A percentile compares a stretch with the other conserved stretches of the same genome.
phyloP scores from a whole-genome alignment of 2,888 invertebrate genomes.

The Diplolepis rosae region DNA sequence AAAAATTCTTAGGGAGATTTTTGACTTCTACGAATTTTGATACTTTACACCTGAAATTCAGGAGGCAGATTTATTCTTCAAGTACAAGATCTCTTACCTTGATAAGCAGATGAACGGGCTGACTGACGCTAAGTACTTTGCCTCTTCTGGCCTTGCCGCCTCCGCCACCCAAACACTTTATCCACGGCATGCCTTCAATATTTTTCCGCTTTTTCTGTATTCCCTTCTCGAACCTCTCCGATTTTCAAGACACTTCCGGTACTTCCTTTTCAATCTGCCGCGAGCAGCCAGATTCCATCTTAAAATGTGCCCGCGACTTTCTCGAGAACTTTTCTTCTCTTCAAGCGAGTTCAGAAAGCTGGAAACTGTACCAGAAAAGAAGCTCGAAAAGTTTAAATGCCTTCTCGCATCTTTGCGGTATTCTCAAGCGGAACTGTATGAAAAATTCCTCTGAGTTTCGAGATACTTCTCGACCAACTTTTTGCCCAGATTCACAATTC shows the following conservation, averaged over 20 bases:
- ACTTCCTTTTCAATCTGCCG: slow-evolving; percentile 4
- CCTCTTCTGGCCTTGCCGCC: slow-evolving; percentile 68
- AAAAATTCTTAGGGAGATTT: too few relatives aligned
- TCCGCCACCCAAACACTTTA: slow-evolving; percentile 71
- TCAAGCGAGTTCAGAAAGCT: not conserved
- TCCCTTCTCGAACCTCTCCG: not conserved
- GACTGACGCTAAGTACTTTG: slow-evolving; percentile 71
- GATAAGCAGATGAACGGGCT: slow-evolving; percentile 72
- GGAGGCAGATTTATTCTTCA: not conserved
- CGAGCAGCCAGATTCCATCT: slow-evolving; percentile 13
- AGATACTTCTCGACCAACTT: slow-evolving; percentile 4
- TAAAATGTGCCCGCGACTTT: not conserved
- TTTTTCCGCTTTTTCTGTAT: slow-evolving; percentile 45
- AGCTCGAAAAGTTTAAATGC: not conserved
- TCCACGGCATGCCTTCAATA: slow-evolving; percentile 71
- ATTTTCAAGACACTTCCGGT: not conserved
- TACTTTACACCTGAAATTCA: not conserved
- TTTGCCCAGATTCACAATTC: slow-evolving; percentile 3
- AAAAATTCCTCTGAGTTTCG: not conserved
- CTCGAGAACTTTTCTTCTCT: not conserved
- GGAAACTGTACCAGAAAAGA: not conserved
- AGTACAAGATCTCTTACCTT: slow-evolving; percentile 61
- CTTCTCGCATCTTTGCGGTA: not conserved
- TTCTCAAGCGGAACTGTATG: not conserved
- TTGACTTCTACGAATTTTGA: not conserved